Evolutionary conservation across 1,140 invertebrate genomes (phyloP).

Genomic region (Nephila pilipes): DNA sequence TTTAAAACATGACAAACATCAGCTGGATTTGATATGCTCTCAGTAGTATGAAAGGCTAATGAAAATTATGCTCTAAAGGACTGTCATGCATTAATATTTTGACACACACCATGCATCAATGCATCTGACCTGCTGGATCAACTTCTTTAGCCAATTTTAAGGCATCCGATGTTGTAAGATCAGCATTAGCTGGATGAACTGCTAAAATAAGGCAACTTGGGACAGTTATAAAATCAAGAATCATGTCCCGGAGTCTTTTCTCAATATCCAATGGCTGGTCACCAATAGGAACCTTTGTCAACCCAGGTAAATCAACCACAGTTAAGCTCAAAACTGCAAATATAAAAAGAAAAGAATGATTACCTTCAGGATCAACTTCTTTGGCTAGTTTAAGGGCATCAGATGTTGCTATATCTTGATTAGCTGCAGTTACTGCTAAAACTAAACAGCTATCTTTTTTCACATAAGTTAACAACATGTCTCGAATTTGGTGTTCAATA

Average conservation of each 20-base stretch:
- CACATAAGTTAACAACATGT: slow-evolving; percentile 97
- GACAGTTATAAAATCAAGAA: slow-evolving; percentile 95
- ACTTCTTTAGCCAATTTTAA: slow-evolving; percentile 96
- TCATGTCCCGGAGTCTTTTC: slow-evolving; percentile 95
- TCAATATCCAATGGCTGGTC: slow-evolving; percentile 97
- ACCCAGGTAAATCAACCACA: slow-evolving; percentile 75
- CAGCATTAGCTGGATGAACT: slow-evolving; percentile 95
- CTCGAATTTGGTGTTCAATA: slow-evolving; percentile 95
- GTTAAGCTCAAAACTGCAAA: slow-evolving; percentile 77
- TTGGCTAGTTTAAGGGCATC: slow-evolving; percentile 97
- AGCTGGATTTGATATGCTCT: no score
- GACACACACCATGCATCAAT: slow-evolving; percentile 31
- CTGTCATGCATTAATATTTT: background rate
- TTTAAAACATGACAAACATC: no score
- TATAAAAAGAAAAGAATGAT: slow-evolving; percentile 23
- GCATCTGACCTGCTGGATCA: slow-evolving; percentile 88
- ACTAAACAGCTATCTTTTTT: slow-evolving; percentile 95
- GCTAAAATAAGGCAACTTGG: slow-evolving; percentile 97
- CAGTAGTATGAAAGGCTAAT: no score
- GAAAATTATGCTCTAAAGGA: no score
- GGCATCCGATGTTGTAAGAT: slow-evolving; percentile 97
- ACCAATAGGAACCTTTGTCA: slow-evolving; percentile 87
- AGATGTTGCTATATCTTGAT: slow-evolving; percentile 97
- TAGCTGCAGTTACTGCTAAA: slow-evolving; percentile 97
- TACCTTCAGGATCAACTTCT: slow-evolving; percentile 95